Base-by-base conservation (phyloP, 2,113 vertebrate genomes). In the Naja naja region DNA sequence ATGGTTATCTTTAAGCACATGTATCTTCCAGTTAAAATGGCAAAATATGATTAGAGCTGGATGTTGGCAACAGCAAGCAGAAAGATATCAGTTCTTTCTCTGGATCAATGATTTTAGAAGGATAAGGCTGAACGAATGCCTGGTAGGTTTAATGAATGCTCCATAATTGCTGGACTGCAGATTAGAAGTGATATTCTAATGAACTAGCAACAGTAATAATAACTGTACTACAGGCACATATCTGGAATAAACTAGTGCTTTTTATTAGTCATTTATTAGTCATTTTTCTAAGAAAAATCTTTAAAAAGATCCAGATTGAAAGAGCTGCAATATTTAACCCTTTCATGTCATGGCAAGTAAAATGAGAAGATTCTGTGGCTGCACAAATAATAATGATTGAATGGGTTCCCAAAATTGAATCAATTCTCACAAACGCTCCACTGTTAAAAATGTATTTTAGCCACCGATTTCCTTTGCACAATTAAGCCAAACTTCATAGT, bases 301-400 rank as follows among this genome's bases (percentile, higher is more conserved):
- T 85, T 60, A 88, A 74, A 81, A 86, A 43, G 43, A n/a, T 30
- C 34, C 85, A 52, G 3, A 87, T 56, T 14, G 91, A 49, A 90
- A 34, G 27, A 89, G 22, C 25, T 93, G 91, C 95, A 96, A 5
- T 94, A 97, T 94, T 93, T 94, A 27, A 64, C 94, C 94, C 92
- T 95, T 95, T 91, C 94, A 30, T 34, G 87, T 20, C 30, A 54
- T 1, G 56, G 92, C 34, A 45, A 60, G 85, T 54, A 88, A 94
- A 1, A 1, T 0, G 25, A 87, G 10, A 58, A 18, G 47, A 49
- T 1, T 20, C 22, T 25, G 5, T 3, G 87, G 8, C 91, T 94
- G 43, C 88, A 27, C 43, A 74, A 47, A 1, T 3, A 1, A 53
- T 10, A 30, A 25, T 54, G 0, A 0, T 4, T 45, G 64, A 55